phyloP scores from a whole-genome alignment of 92 coral and sea anemone species.

The Pocillopora grandis region DNA sequence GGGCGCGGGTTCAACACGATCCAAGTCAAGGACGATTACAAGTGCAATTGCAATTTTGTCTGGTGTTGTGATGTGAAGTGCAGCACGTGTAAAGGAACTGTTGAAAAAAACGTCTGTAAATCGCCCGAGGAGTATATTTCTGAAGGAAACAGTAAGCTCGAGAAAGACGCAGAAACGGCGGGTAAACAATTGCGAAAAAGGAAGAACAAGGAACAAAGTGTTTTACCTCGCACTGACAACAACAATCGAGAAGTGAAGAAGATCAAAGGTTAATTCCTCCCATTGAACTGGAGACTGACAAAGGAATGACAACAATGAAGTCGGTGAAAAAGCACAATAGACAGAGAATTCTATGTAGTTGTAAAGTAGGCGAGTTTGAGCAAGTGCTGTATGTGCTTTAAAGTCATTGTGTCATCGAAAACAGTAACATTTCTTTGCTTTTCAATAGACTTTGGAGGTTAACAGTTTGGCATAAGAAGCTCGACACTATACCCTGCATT shows the following conservation, averaged over 20 bases:
- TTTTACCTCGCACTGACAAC: background rate
- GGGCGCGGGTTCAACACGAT: constrained; percentile 86
- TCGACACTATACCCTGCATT: too few species aligned
- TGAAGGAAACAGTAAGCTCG: background rate
- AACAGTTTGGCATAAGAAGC: too few species aligned
- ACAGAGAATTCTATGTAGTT: too few species aligned
- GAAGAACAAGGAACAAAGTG: background rate
- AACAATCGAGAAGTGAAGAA: background rate
- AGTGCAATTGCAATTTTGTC: constrained; percentile 80
- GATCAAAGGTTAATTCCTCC: background rate
- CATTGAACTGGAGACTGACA: background rate
- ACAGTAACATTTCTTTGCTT: too few species aligned
- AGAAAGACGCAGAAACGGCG: too few species aligned
- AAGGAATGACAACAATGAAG: background rate
- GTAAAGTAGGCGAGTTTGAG: too few species aligned
- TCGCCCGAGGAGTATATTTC: constrained; percentile 10
- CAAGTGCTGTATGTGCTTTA: too few species aligned
- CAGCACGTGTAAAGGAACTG: constrained; percentile 72
- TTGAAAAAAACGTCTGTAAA: constrained; percentile 79
- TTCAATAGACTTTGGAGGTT: too few species aligned
- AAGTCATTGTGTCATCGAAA: too few species aligned
- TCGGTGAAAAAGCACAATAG: background rate
- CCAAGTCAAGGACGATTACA: constrained; percentile 69
- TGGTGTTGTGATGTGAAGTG: constrained; percentile 94
- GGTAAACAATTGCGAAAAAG: too few species aligned